Conservation (phyloP, 2,113 vertebrate species). For the Grallaria varia region DNA sequence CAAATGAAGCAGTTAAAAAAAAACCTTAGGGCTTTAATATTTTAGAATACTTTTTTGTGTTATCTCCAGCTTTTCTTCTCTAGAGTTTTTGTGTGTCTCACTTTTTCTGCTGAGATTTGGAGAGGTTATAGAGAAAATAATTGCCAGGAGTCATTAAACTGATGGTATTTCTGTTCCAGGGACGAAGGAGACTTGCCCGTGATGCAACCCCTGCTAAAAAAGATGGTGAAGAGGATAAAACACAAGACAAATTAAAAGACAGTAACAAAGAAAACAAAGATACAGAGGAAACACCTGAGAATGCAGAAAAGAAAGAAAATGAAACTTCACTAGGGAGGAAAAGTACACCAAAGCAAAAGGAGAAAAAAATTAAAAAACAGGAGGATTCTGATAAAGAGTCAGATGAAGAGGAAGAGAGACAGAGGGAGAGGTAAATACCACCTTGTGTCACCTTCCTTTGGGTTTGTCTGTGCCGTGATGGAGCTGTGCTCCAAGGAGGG, state of each 20-base stretch:
- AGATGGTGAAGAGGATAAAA: constrained; percentile 81
- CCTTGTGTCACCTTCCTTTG: neutral
- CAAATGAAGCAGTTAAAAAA: neutral
- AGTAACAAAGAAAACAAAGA: constrained; percentile 78
- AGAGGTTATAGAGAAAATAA: neutral
- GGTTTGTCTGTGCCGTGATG: neutral
- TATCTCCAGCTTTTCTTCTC: neutral
- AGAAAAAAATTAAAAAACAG: constrained; percentile 76
- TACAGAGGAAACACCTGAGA: constrained; percentile 67
- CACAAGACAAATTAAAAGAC: constrained; percentile 78
- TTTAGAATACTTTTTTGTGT: neutral
- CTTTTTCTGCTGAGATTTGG: neutral
- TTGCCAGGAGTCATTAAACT: neutral
- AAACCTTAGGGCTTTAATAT: neutral
- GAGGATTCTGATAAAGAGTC: constrained; percentile 92
- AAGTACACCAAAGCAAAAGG: constrained; percentile 77
- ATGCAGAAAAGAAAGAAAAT: constrained; percentile 74
- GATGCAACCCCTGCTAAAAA: constrained; percentile 75
- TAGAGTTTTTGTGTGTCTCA: neutral
- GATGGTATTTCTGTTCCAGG: constrained; percentile 62
- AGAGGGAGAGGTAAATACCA: constrained; percentile 73
- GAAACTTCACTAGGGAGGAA: constrained; percentile 72
- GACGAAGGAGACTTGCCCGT: constrained; percentile 77
- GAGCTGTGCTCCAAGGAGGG: neutral
- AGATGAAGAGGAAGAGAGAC: constrained; percentile 87